These are phyloP conservation scores for Temnothorax unifasciatus DNA, from an alignment of 2,888 invertebrate genomes.

Conservation along the genomic window DNA sequence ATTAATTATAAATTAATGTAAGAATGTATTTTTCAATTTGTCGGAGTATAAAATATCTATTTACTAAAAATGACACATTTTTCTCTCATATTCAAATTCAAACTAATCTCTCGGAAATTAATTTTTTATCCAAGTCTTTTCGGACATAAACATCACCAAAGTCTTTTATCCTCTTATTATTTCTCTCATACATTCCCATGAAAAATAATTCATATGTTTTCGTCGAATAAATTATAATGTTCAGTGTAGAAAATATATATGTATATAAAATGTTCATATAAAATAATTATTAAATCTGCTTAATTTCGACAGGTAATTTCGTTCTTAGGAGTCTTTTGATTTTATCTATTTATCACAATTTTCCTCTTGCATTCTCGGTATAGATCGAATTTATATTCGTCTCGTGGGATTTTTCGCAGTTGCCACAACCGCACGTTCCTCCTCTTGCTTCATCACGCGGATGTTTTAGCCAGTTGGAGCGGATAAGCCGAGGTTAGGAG, in stretches of 20 bases:
- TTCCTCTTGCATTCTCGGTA: background rate
- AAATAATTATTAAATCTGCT: background rate
- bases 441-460: slow-evolving; percentile 1
- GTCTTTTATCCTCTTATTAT: slow-evolving; percentile 2
- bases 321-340: background rate
- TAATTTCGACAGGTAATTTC: background rate
- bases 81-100: background rate
- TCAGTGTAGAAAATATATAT: background rate
- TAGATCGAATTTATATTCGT: slow-evolving; percentile 26
- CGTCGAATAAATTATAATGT: slow-evolving; percentile 13
- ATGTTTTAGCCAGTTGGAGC: slow-evolving; percentile 4
- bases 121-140: background rate
- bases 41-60: background rate
- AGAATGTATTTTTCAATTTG: background rate
- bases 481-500: slow-evolving; percentile 1
- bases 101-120: background rate
- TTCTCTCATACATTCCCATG: background rate
- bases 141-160: background rate
- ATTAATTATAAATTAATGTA: background rate
- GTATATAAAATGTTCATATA: background rate
- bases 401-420: slow-evolving; percentile 6
- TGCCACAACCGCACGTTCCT: slow-evolving; percentile 13
- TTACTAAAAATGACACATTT: background rate
- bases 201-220: slow-evolving; percentile 8
- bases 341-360: background rate